Evolutionary conservation across 2,888 invertebrate species (phyloP), one percentile per base, ranked within the genome.

Genomic region (Zhengitettix transpicula): DNA sequence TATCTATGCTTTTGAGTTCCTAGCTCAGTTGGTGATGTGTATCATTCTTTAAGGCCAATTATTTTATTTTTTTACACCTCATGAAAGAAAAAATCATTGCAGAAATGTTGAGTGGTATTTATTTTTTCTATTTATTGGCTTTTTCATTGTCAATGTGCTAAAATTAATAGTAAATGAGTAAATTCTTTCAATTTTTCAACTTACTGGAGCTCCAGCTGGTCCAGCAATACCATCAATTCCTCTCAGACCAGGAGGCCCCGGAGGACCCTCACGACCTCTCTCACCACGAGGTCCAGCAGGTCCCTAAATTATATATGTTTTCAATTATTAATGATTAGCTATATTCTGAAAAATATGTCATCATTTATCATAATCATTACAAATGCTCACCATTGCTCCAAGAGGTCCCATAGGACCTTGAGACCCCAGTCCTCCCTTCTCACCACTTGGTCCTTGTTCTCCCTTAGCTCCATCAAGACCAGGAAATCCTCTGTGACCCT

Each of bases 391-490:
- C 69, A 81, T 72, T 40, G 83, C 81, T 9, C 91, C 88, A n/a
- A 78, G 68, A 0, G 80, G 80, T 12, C 89, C 91, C 72, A 83
- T 79, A n/a, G 78, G 78, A 51, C 88, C 87, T 0, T 78, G 73
- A 60, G 76, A 70, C 11, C 90, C 90, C 40, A 76, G 73, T 0
- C 80, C 73, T 5, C 89, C 90, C 68, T 89, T 90, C 66, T 89
- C 89, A 40, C 91, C 91, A 7, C 75, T 60, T 1, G 76, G 69
- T 0, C 91, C 91, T 70, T 83, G 83, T 66, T 90, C 89, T 8
- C 91, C 91, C 72, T 90, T 91, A 7, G 81, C 74, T 0, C 91
- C 91, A 68, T 90, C 87, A 60, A 84, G 73, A 17, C 91, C 91
- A 15, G 81, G 82, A 67, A 84, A 87, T 1, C 91, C 91, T 57